Evolutionary conservation across 2,888 invertebrate genomes (phyloP).

Genomic region (Drosophila conformis): DNA sequence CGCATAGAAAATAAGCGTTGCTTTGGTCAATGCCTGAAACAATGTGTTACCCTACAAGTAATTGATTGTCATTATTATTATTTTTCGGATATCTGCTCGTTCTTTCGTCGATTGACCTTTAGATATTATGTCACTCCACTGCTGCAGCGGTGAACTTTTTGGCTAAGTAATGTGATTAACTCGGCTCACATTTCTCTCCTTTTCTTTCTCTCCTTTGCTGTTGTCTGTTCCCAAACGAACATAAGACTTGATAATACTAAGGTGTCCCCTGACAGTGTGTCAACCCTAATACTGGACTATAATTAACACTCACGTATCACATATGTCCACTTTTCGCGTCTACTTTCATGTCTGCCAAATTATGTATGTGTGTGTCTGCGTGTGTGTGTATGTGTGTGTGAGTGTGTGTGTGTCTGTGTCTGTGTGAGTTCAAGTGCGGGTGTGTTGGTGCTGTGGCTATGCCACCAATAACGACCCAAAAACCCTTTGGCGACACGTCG

Average conservation of each 20-base stretch:
- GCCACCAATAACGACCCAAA: constrained; percentile 49
- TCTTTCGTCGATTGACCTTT: not conserved
- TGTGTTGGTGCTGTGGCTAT: constrained; percentile 30
- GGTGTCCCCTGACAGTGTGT: constrained; percentile 33
- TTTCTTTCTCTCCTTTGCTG: not conserved
- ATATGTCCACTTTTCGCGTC: constrained; percentile 26
- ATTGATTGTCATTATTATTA: not conserved
- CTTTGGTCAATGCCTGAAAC: not conserved
- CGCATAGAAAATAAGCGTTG: not conserved
- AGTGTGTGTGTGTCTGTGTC: constrained; percentile 7
- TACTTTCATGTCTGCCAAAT: not conserved
- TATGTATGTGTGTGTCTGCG: not conserved
- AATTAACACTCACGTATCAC: constrained; percentile 52
- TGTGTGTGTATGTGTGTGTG: constrained; percentile 1
- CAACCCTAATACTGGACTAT: constrained; percentile 44
- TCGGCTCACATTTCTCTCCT: not conserved
- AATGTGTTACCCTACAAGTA: not conserved
- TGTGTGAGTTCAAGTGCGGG: constrained; percentile 1
- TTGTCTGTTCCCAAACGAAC: constrained; percentile 3
- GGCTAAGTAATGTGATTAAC: not conserved
- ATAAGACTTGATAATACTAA: constrained; percentile 24
- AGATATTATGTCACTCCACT: not conserved
- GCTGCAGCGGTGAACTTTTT: not conserved
- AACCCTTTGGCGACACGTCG: constrained; percentile 61
- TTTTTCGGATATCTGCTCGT: not conserved